Evolutionary conservation across 2,113 vertebrate genomes (phyloP), one percentile per base, ranked within the genome.

Genomic region (Aphelocoma coerulescens): DNA sequence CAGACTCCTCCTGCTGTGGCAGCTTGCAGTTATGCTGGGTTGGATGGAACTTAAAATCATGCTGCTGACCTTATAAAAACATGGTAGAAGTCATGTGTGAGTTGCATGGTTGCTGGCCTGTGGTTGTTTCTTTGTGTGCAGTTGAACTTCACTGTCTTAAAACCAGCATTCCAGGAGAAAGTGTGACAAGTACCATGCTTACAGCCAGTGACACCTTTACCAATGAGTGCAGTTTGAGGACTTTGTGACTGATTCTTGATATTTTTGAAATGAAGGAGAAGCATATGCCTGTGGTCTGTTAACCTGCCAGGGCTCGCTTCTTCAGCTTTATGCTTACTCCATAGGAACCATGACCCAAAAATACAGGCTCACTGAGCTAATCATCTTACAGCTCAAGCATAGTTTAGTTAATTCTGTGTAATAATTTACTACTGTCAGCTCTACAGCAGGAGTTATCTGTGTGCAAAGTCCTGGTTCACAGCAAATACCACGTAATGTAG

Each of bases 391-490:
- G 61, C 76, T 92, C 61, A 67, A 75, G 84, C 91, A 78, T 27
- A 81, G 86, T 71, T 93, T n/a, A 63, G 86, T 91, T 95, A 95
- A 84, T 94, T 91, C 88, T 88, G 58, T 93, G 79, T 95, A 93
- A 95, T 94, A 94, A 95, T 95, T 96, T 80, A 96, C 95, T 78
- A 79, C 55, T 94, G 66, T 86, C 91, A 92, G 57, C 75, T 74
- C 41, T 76, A 17, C 30, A 78, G 86, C 73, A 14, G 61, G 72
- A 84, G 84, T 92, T 95, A 95, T 89, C 94, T 92, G 52, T 78
- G 96, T 95, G 84, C 96, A 94, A 94, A 97, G 96, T 95, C 95
- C 95, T 87, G 91, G 57, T 86, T 84, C 9, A 1, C 43, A 86
- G 73, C 93, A 96, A 77, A 63, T 67, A 78, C 46, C 76, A 68